These are phyloP conservation scores for Euura lappo DNA, from an alignment of 1,140 invertebrate species.

Conservation along the genomic window DNA sequence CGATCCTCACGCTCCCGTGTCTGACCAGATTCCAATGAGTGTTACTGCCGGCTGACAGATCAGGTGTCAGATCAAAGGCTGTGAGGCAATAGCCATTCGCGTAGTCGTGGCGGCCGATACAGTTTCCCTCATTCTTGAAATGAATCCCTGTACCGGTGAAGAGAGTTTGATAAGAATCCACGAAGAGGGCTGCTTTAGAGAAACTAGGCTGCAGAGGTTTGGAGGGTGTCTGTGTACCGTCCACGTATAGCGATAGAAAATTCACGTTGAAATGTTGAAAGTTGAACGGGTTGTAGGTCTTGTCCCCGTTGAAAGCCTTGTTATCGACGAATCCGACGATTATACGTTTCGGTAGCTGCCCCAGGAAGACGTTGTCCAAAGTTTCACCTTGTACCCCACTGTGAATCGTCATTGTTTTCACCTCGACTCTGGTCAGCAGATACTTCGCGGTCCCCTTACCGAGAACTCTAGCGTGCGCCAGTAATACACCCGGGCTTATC, in stretches of 20 bases:
- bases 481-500: constrained; percentile 45
- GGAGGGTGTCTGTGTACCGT: constrained; percentile 37
- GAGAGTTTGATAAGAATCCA: no score
- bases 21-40: no score
- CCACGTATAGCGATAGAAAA: constrained; percentile 43
- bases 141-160: no score
- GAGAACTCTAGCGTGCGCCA: constrained; percentile 47
- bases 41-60: no score
- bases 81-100: no score
- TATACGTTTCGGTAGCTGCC: constrained; percentile 49
- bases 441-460: constrained; percentile 49
- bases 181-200: background rate
- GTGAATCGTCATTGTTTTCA: constrained; percentile 48
- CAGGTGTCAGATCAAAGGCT: no score
- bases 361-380: constrained; percentile 46
- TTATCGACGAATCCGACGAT: constrained; percentile 49
- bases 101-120: no score
- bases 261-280: constrained; percentile 46
- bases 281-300: constrained; percentile 41
- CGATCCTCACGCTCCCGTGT: background rate
- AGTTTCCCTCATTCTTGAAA: no score
- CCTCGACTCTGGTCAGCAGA: constrained; percentile 48
- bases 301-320: constrained; percentile 48
- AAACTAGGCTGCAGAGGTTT: constrained; percentile 33
- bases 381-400: constrained; percentile 41